Evolutionary conservation across 2,888 invertebrate species (phyloP).

Genomic region (Auanema sp.): DNA sequence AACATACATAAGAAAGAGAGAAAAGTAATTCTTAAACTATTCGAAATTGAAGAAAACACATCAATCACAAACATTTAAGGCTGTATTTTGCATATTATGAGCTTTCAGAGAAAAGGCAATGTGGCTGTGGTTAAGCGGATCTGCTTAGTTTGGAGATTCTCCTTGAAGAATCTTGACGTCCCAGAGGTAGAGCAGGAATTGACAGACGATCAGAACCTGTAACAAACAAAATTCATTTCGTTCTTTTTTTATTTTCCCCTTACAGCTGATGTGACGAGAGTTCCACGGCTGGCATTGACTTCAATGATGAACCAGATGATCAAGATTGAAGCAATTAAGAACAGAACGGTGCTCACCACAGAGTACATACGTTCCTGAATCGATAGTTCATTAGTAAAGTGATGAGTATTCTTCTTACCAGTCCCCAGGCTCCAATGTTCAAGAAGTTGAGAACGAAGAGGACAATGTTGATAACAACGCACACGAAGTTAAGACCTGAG

Average conservation of each 20-base stretch:
- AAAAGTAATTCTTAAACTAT: too few species aligned
- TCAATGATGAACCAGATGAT: slow-evolving; percentile 52
- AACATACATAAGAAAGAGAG: too few species aligned
- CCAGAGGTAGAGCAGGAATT: slow-evolving; percentile 59
- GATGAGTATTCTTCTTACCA: slow-evolving; percentile 25
- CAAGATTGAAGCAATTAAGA: slow-evolving; percentile 47
- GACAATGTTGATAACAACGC: slow-evolving; percentile 52
- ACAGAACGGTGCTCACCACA: slow-evolving; percentile 41
- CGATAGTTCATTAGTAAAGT: neutral
- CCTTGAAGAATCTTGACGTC: slow-evolving; percentile 61
- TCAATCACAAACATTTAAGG: too few species aligned
- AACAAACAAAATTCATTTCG: slow-evolving; percentile 6
- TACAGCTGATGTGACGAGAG: slow-evolving; percentile 38
- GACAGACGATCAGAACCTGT: slow-evolving; percentile 42
- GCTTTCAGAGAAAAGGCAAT: neutral
- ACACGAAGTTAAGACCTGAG: slow-evolving; percentile 49
- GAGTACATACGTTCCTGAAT: slow-evolving; percentile 47
- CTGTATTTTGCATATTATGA: too few species aligned
- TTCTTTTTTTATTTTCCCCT: neutral
- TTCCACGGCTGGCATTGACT: slow-evolving; percentile 36
- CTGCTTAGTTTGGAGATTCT: slow-evolving; percentile 51
- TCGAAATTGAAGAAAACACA: too few species aligned
- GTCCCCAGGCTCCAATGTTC: slow-evolving; percentile 50
- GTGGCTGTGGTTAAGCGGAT: neutral
- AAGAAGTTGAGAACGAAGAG: slow-evolving; percentile 56